Conservation (phyloP, 2,888 invertebrate species). For the Laothoe populi region DNA sequence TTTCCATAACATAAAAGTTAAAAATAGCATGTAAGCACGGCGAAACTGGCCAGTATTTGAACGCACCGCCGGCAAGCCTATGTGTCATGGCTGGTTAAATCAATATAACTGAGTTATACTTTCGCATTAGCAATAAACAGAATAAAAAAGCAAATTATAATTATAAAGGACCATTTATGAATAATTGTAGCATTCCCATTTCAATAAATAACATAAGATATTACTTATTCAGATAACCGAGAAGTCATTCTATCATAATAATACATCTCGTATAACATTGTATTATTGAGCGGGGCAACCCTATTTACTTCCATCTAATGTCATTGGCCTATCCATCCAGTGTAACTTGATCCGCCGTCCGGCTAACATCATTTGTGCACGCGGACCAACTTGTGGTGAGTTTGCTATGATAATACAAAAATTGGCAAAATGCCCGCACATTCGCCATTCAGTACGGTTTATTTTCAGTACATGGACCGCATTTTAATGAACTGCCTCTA, state of each 20-base stretch:
- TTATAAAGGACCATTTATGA: not conserved
- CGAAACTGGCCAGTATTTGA: too few relatives aligned
- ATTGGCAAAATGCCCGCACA: constrained; percentile 68
- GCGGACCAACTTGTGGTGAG: constrained; percentile 43
- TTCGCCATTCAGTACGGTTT: constrained; percentile 60
- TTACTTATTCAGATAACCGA: constrained; percentile 8
- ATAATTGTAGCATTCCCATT: not conserved
- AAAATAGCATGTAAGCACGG: too few relatives aligned
- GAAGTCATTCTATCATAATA: constrained; percentile 13
- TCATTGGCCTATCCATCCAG: constrained; percentile 53
- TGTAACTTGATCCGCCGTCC: constrained; percentile 40
- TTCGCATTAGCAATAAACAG: not conserved
- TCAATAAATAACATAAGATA: constrained; percentile 6
- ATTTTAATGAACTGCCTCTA: constrained; percentile 65
- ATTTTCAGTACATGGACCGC: constrained; percentile 69
- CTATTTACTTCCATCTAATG: constrained; percentile 45
- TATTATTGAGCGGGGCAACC: constrained; percentile 34
- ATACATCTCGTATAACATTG: constrained; percentile 16
- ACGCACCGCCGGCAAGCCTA: too few relatives aligned
- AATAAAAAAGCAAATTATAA: not conserved
- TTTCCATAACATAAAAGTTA: too few relatives aligned
- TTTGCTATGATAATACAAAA: constrained; percentile 62
- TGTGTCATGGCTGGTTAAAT: too few relatives aligned
- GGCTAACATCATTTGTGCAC: constrained; percentile 29
- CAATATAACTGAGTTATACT: too few relatives aligned